These are phyloP conservation scores for Actinia tenebrosa DNA, from an alignment of 64 coral and sea anemone genomes.

Conservation along the genomic window DNA sequence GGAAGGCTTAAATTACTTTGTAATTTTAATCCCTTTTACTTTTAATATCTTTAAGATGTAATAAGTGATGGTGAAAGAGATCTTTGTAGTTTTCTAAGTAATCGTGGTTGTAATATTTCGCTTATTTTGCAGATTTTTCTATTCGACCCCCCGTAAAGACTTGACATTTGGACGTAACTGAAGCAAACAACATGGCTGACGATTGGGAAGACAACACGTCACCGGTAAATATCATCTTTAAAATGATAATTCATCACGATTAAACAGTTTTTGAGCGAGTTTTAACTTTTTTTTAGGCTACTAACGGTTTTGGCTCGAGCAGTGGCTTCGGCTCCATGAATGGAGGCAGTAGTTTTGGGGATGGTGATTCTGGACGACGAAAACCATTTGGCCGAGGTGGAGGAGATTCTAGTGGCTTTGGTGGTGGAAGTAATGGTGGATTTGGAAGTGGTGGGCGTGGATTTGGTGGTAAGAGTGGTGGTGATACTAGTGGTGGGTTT, in stretches of 20 bases:
- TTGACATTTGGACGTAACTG: background rate
- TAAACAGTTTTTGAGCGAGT: background rate
- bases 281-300: background rate
- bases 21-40: background rate
- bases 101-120: background rate
- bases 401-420: background rate
- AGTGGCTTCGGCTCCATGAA: constrained; percentile 37
- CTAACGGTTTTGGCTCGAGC: constrained; percentile 9
- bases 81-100: background rate
- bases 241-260: background rate
- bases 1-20: background rate
- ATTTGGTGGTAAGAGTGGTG: constrained; percentile 24
- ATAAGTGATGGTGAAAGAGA: background rate
- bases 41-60: background rate
- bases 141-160: background rate
- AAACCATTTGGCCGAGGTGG: background rate
- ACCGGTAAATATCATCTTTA: background rate
- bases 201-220: constrained; percentile 56
- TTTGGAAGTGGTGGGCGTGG: constrained; percentile 30
- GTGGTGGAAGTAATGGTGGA: constrained; percentile 21
- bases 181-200: constrained; percentile 44
- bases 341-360: constrained; percentile 19
- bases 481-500: constrained; percentile 39
- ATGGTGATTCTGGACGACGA: constrained; percentile 6
- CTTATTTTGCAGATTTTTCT: background rate